phyloP scores from a whole-genome alignment of 1,140 invertebrate species.

The Lasioglossum baleicum region DNA sequence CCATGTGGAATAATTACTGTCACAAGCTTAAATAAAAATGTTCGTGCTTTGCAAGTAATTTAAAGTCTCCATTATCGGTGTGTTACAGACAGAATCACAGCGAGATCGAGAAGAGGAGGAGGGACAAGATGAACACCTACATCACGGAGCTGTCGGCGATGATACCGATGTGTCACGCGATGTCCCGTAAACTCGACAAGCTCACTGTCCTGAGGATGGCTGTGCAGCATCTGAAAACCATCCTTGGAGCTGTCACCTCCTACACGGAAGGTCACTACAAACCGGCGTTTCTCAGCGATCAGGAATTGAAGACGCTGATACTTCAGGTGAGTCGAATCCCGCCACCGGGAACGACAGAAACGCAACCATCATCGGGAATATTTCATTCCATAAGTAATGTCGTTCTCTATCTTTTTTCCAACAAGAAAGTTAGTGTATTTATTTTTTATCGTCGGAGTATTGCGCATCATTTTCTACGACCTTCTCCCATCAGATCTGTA shows the following conservation, averaged over 20 bases:
- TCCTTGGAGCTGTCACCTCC: conserved; percentile 87
- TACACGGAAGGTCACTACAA: conserved; percentile 92
- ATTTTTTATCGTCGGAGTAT: too few relatives aligned
- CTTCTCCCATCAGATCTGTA: too few relatives aligned
- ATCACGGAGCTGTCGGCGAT: conserved; percentile 94
- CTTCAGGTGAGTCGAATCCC: conserved; percentile 81
- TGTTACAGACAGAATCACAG: conserved; percentile 92
- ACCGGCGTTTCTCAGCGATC: conserved; percentile 93
- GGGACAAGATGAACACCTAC: conserved; percentile 98
- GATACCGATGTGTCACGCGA: conserved; percentile 96
- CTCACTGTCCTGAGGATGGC: conserved; percentile 96
- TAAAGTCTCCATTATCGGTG: neutral
- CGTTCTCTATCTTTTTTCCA: too few relatives aligned
- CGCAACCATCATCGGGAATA: too few relatives aligned
- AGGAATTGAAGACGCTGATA: conserved; percentile 92
- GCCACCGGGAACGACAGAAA: too few relatives aligned
- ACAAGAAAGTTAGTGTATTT: too few relatives aligned
- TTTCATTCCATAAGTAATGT: too few relatives aligned
- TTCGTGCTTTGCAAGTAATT: too few relatives aligned
- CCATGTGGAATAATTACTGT: too few relatives aligned
- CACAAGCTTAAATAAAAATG: too few relatives aligned
- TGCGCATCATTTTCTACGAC: too few relatives aligned
- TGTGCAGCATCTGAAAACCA: conserved; percentile 93
- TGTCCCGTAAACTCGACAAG: conserved; percentile 96
- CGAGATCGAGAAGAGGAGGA: conserved; percentile 95